Percentiles rank a stretch among this genome's conserved stretches.
phyloP scores from a whole-genome alignment of 2,888 invertebrate species.

The Rotaria magnacalcarata region DNA sequence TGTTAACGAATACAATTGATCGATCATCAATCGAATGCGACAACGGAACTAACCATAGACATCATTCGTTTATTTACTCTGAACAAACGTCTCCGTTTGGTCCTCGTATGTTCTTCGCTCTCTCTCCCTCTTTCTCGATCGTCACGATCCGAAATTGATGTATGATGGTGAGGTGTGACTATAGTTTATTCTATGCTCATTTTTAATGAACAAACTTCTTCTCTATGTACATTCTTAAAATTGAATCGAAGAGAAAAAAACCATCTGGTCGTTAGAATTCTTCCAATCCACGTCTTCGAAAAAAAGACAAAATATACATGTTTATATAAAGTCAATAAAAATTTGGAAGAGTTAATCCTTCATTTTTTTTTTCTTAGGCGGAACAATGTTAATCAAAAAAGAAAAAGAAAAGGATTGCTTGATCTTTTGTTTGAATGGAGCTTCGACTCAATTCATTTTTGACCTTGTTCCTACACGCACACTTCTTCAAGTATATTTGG shows the following conservation, averaged over 20 bases:
- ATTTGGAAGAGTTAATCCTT: conserved; percentile 14
- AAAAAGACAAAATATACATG: not conserved
- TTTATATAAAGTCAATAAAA: not conserved
- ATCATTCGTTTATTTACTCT: conserved; percentile 11
- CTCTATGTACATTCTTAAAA: not conserved
- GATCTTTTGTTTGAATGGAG: conserved; percentile 19
- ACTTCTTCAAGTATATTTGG: conserved; percentile 28
- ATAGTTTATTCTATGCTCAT: conserved; percentile 11
- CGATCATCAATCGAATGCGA: conserved; percentile 31
- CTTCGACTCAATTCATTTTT: conserved; percentile 30
- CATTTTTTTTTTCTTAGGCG: not conserved
- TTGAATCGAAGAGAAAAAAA: not conserved
- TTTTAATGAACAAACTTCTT: conserved; percentile 23
- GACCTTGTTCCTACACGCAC: conserved; percentile 32
- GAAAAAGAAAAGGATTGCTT: not conserved
- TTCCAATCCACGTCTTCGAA: not conserved
- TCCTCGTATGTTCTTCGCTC: not conserved
- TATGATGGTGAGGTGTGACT: conserved; percentile 23
- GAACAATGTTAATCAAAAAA: conserved; percentile 31
- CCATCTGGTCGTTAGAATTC: not conserved
- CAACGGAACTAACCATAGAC: conserved; percentile 31
- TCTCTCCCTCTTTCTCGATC: not conserved
- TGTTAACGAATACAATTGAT: conserved; percentile 19
- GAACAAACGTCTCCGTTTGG: conserved; percentile 26
- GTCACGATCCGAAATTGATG: conserved; percentile 29